Conservation (phyloP, 2,888 invertebrate genomes). For the Scaptomyza polygonia region DNA sequence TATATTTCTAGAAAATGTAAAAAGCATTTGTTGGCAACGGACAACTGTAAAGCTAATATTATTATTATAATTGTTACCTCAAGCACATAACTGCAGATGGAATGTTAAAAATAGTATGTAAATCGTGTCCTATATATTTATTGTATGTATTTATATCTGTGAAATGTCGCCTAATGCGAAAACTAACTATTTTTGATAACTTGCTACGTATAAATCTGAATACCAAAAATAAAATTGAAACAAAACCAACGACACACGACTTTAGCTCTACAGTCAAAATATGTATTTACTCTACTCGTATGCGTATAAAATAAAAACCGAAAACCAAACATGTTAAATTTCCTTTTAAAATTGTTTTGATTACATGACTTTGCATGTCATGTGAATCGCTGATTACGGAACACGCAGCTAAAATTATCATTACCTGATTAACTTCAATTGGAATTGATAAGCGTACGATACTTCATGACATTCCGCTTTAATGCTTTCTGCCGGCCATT, state of each 20-base stretch:
- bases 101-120: constrained; percentile 52
- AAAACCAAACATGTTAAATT: constrained; percentile 10
- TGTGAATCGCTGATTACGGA: constrained; percentile 26
- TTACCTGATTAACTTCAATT: constrained; percentile 26
- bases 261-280: constrained; percentile 5
- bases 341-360: background rate
- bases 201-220: constrained; percentile 26
- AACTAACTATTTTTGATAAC: constrained; percentile 64
- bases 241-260: constrained; percentile 22
- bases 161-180: constrained; percentile 27
- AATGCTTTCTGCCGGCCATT: constrained; percentile 12
- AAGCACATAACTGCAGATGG: constrained; percentile 30
- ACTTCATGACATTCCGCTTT: background rate
- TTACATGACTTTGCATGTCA: constrained; percentile 32
- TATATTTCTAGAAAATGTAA: too few species aligned
- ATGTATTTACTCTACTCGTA: constrained; percentile 46
- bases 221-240: constrained; percentile 17
- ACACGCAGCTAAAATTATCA: constrained; percentile 31
- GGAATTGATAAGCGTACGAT: constrained; percentile 28
- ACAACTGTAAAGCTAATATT: constrained; percentile 27
- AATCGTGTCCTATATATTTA: constrained; percentile 50
- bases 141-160: constrained; percentile 50
- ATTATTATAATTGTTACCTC: constrained; percentile 49
- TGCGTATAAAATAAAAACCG: constrained; percentile 31
- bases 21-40: constrained; percentile 26